Base-by-base conservation (phyloP, 2,113 vertebrate genomes). In the Chlorocebus sabaeus region DNA sequence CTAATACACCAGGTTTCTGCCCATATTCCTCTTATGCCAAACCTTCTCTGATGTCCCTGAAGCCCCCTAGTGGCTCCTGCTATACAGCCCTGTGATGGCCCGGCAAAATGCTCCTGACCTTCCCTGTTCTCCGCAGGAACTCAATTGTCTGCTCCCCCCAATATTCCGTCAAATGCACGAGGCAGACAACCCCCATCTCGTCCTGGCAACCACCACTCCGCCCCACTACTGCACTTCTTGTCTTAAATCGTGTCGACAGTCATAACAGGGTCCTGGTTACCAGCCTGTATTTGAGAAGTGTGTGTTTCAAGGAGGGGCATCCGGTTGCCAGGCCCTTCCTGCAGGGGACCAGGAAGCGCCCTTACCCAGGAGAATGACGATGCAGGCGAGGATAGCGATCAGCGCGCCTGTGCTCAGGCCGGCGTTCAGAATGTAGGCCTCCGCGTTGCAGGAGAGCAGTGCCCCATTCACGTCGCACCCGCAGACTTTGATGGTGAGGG, bases 361-460 rank as follows among this genome's bases (percentile, higher is more conserved):
- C 98, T 99, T 98, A 99, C 99, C 99, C 50, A 99, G 97, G 30
- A 99, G 98, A 18, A 99, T 99, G 97, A 99, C 99, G 6, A 99
- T 99, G 92, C 99, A 99, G 95, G 99, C 99, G 2, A 99, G 99
- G 95, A 99, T 99, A 93, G 99, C 99, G 0, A 99, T 99, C 52
- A 99, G 99, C 0, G 99, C 99, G 0, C 99, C 99, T 0, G 99
- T 99, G 98, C 99, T 99, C 55, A 99, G 99, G 0, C 99, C 99
- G 0, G 99, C 99, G 0, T 99, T 99, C 23, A 99, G 99, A 10
- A 99, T 97, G 68, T 99, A 99, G 55, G 99, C 99, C 95, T 99
- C 99, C 0, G 99, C 99, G 0, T 99, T 99, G 90, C 99, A 99
- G 89, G 99, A 99, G 0, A 99, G 99, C 97, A 99, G 98, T 16